Evolutionary conservation across 2,797 vertebrate genomes (phyloP).

Genomic region (Acestrorhynchus altus): DNA sequence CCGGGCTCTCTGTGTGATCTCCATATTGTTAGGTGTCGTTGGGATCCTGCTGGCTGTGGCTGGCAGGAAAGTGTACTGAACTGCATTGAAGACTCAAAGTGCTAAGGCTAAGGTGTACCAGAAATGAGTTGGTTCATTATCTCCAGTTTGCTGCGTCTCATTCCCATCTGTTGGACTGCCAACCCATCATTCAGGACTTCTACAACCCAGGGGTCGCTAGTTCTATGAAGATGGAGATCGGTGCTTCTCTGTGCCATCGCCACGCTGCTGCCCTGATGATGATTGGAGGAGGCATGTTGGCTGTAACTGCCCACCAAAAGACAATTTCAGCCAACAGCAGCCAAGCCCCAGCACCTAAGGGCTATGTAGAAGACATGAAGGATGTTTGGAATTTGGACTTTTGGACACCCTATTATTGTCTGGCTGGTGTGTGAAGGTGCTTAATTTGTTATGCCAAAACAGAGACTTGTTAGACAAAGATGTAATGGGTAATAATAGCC

Average conservation of each 20-base stretch:
- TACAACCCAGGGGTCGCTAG: slow-evolving; percentile 79
- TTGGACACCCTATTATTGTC: neutral
- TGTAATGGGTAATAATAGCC: no score
- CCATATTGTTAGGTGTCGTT: slow-evolving; percentile 82
- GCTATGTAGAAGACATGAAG: slow-evolving; percentile 78
- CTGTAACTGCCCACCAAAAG: slow-evolving; percentile 86
- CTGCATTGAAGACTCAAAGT: slow-evolving; percentile 86
- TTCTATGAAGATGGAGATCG: slow-evolving; percentile 86
- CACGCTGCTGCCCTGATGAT: slow-evolving; percentile 80
- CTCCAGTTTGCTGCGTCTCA: slow-evolving; percentile 80
- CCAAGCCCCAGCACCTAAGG: slow-evolving; percentile 78
- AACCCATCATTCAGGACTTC: slow-evolving; percentile 85
- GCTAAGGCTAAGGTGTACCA: slow-evolving; percentile 81
- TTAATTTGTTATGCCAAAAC: no score
- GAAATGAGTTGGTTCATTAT: slow-evolving; percentile 86
- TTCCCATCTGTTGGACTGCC: slow-evolving; percentile 90
- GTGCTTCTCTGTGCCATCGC: slow-evolving; percentile 89
- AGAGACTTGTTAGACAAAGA: no score
- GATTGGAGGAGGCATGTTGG: slow-evolving; percentile 86
- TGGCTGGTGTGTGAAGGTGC: no score
- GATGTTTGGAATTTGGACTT: slow-evolving; percentile 8
- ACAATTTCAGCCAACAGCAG: slow-evolving; percentile 81
- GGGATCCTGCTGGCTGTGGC: slow-evolving; percentile 81
- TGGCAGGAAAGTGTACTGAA: slow-evolving; percentile 94
- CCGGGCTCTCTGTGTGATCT: slow-evolving; percentile 83